A percentile compares a stretch with the other conserved stretches of the same genome.
Evolutionary conservation across 2,797 vertebrate genomes (phyloP).

Genomic region (Spea hammondii): DNA sequence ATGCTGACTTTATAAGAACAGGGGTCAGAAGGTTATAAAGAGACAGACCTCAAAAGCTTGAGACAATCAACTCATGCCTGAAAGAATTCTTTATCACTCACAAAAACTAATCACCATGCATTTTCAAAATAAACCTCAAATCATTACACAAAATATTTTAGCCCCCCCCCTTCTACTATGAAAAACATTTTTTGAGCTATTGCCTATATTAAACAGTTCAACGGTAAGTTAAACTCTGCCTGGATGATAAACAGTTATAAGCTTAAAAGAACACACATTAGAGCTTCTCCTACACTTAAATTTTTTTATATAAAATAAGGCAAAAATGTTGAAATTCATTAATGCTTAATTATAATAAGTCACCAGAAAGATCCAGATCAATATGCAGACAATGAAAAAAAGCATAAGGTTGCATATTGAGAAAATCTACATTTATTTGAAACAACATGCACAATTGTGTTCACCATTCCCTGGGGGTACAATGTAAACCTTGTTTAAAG

Average conservation of each 20-base stretch:
- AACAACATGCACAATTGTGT: not conserved
- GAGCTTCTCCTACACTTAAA: too few species aligned
- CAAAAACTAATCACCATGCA: not conserved
- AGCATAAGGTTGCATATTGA: not conserved
- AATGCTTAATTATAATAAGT: too few species aligned
- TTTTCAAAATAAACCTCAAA: constrained; percentile 18
- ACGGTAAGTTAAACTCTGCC: too few species aligned
- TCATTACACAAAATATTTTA: not conserved
- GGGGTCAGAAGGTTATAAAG: constrained; percentile 76
- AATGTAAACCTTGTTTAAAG: too few species aligned
- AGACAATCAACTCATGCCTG: constrained; percentile 77
- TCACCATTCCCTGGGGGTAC: too few species aligned
- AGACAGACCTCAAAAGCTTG: constrained; percentile 78
- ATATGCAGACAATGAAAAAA: not conserved
- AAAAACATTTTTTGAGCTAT: too few species aligned
- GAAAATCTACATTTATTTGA: not conserved
- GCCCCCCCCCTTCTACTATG: too few species aligned
- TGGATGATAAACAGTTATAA: too few species aligned
- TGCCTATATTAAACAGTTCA: too few species aligned
- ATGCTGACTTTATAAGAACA: constrained; percentile 79
- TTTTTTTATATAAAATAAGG: not conserved
- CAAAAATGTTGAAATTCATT: not conserved
- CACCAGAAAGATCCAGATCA: too few species aligned
- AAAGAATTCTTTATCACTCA: constrained; percentile 70
- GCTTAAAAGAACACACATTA: too few species aligned